These are phyloP conservation scores for Cryptotis parvus DNA, from an alignment of 2,113 vertebrate species.

Conservation along the genomic window DNA sequence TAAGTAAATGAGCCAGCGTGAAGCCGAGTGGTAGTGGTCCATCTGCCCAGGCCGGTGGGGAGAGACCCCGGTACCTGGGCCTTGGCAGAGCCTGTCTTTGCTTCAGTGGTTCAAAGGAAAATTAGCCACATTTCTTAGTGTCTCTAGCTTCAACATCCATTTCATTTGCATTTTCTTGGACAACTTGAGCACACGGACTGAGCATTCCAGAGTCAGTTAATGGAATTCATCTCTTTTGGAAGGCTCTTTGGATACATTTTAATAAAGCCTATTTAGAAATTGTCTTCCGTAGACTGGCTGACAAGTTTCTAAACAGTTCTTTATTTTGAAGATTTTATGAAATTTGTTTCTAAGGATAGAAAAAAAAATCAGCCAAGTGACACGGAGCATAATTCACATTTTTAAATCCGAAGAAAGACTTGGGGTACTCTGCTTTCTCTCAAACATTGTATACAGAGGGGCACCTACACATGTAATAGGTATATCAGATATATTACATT, in stretches of 20 bases:
- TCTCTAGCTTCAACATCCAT: conserved; percentile 83
- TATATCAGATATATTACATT: neutral
- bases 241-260: conserved; percentile 86
- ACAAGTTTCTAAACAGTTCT: conserved; percentile 85
- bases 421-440: conserved; percentile 2
- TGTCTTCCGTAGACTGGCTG: conserved; percentile 84
- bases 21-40: conserved; percentile 91
- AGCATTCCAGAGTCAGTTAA: conserved; percentile 84
- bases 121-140: conserved; percentile 85
- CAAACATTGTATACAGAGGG: neutral
- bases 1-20: conserved; percentile 92
- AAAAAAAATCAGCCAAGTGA: conserved; percentile 11
- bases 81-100: conserved; percentile 86
- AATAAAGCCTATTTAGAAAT: conserved; percentile 86
- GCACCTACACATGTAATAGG: neutral
- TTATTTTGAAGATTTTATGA: conserved; percentile 75
- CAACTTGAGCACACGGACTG: conserved; percentile 84
- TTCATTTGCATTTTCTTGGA: conserved; percentile 87
- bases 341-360: conserved; percentile 69
- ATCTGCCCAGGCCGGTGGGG: conserved; percentile 91
- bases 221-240: conserved; percentile 84
- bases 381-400: conserved; percentile 21
- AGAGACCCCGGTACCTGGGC: conserved; percentile 90
- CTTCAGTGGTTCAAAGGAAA: conserved; percentile 85
- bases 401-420: conserved; percentile 58